phyloP scores from a whole-genome alignment of 1,140 invertebrate species.

The Pseudomyrmex sp. region DNA sequence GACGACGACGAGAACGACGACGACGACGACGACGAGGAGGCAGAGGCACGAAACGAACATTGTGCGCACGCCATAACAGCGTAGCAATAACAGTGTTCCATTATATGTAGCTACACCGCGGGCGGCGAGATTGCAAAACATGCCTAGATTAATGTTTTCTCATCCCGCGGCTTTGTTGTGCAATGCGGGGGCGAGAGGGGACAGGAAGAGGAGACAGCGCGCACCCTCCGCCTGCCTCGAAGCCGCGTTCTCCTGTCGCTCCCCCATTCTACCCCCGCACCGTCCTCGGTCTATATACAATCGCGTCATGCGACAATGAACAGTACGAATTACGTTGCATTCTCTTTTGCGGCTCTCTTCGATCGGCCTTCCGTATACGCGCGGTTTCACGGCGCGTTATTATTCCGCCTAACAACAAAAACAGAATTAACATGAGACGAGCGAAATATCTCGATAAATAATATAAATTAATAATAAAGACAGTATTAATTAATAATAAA shows the following conservation, averaged over 20 bases:
- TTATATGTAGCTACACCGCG: slow-evolving; percentile 81
- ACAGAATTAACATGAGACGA: neutral
- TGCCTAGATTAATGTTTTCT: slow-evolving; percentile 86
- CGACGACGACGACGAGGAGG: slow-evolving; percentile 8
- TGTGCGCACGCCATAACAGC: slow-evolving; percentile 81
- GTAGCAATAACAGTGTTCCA: slow-evolving; percentile 84
- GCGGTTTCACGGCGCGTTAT: slow-evolving; percentile 17
- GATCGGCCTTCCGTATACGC: slow-evolving; percentile 6
- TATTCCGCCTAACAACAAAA: slow-evolving; percentile 13
- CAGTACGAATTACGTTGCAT: slow-evolving; percentile 81
- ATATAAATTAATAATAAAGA: neutral
- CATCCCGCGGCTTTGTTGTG: slow-evolving; percentile 79
- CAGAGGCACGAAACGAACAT: slow-evolving; percentile 76
- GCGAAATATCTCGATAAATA: neutral
- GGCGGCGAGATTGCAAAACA: slow-evolving; percentile 84
- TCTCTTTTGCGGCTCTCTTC: slow-evolving; percentile 60
- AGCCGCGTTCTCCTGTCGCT: slow-evolving; percentile 54
- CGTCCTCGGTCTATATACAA: slow-evolving; percentile 65
- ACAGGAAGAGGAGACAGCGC: neutral
- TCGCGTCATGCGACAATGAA: slow-evolving; percentile 79
- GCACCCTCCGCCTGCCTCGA: slow-evolving; percentile 25
- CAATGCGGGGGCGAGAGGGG: slow-evolving; percentile 46
- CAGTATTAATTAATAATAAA: too few species aligned
- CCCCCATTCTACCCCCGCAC: slow-evolving; percentile 69
- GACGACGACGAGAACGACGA: neutral